Conservation (phyloP, 1,140 invertebrate genomes). For the Amyelois transitella region DNA sequence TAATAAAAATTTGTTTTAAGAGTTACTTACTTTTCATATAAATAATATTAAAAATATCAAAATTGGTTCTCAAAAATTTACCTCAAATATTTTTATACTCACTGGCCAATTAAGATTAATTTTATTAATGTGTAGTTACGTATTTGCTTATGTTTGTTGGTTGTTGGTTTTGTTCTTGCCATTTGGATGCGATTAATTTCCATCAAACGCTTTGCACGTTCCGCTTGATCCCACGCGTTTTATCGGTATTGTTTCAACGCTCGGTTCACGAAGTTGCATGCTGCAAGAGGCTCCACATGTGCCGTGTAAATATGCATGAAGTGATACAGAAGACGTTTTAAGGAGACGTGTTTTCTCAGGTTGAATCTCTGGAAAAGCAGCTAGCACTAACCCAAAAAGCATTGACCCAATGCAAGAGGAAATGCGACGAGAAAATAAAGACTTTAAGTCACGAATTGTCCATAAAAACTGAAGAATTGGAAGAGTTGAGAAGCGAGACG, state of each 20-base stretch:
- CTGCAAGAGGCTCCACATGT: conserved; percentile 11
- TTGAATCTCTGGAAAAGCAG: conserved; percentile 73
- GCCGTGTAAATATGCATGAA: conserved; percentile 53
- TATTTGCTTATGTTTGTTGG: neutral
- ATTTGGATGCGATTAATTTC: neutral
- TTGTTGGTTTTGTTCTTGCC: conserved; percentile 2
- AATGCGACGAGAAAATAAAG: conserved; percentile 67
- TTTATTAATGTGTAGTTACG: neutral
- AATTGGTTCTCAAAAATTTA: no score
- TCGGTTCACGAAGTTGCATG: conserved; percentile 47
- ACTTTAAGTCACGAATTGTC: conserved; percentile 67
- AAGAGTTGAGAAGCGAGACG: conserved; percentile 61
- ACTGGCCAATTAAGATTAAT: neutral
- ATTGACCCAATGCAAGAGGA: conserved; percentile 61
- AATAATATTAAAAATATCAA: no score
- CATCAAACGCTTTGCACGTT: conserved; percentile 26
- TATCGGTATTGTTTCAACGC: conserved; percentile 20
- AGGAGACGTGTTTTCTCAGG: conserved; percentile 69
- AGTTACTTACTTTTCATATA: neutral
- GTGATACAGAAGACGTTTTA: conserved; percentile 37
- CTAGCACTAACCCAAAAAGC: conserved; percentile 62
- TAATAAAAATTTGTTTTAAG: no score
- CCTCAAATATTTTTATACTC: no score
- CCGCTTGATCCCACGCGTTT: conserved; percentile 21
- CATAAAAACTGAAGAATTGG: conserved; percentile 69